Conservation (phyloP, 1,140 invertebrate species). For the Pseudoatta argentina region DNA sequence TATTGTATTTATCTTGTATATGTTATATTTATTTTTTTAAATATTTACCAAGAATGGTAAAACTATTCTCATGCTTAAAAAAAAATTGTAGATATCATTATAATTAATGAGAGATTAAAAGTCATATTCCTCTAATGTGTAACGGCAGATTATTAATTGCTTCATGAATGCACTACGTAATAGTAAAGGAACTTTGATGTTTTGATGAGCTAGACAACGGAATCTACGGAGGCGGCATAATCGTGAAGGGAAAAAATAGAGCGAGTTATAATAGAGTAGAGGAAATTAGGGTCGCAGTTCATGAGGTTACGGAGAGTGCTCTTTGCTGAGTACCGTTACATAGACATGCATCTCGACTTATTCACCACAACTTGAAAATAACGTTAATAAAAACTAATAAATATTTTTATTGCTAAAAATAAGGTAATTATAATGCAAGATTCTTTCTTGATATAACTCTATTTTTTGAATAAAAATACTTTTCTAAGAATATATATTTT, state of each 20-base stretch:
- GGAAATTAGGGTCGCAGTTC: slow-evolving; percentile 71
- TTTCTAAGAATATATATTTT: background rate
- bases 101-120: background rate
- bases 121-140: background rate
- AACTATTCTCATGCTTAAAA: background rate
- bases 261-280: slow-evolving; percentile 50
- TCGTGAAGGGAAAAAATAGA: slow-evolving; percentile 56
- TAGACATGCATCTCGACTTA: slow-evolving; percentile 30
- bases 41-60: background rate
- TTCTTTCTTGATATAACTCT: no score
- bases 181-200: slow-evolving; percentile 23
- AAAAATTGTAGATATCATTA: background rate
- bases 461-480: background rate
- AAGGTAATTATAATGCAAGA: background rate
- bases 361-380: slow-evolving; percentile 32
- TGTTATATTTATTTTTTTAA: background rate
- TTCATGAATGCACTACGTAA: background rate
- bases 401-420: slow-evolving; percentile 7
- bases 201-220: slow-evolving; percentile 34
- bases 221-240: slow-evolving; percentile 29
- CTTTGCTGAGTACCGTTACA: slow-evolving; percentile 61
- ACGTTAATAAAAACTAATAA: slow-evolving; percentile 19
- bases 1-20: background rate
- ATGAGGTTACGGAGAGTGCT: slow-evolving; percentile 67
- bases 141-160: background rate